Percentiles rank a stretch among this genome's conserved stretches.
Evolutionary conservation across 1,140 invertebrate genomes (phyloP).

Genomic region (Trichomalopsis sarcophagae): DNA sequence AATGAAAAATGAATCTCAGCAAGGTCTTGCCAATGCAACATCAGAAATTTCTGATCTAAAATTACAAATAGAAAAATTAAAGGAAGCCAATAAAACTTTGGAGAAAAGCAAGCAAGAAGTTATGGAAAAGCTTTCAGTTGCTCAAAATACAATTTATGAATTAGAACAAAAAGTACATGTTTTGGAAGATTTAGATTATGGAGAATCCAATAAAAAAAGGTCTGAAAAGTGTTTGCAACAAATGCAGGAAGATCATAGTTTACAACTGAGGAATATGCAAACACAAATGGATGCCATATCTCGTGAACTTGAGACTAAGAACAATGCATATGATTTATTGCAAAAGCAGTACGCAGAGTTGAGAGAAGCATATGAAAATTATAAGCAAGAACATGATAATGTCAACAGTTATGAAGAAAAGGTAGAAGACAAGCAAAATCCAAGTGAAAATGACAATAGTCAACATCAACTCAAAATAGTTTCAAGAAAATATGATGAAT

Average conservation of each 20-base stretch:
- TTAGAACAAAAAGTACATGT: slow-evolving; percentile 66
- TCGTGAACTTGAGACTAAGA: slow-evolving; percentile 50
- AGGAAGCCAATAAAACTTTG: slow-evolving; percentile 63
- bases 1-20: slow-evolving; percentile 64
- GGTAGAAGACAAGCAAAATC: not conserved
- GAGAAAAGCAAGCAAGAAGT: slow-evolving; percentile 69
- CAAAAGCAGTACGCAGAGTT: not conserved
- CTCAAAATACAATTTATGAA: slow-evolving; percentile 63
- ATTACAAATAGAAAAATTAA: slow-evolving; percentile 61
- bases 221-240: slow-evolving; percentile 69
- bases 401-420: not conserved
- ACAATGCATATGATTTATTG: slow-evolving; percentile 51
- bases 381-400: not conserved
- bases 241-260: slow-evolving; percentile 65
- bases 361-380: not conserved
- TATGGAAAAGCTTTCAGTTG: slow-evolving; percentile 63
- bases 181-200: slow-evolving; percentile 64
- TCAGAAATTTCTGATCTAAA: slow-evolving; percentile 66
- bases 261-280: slow-evolving; percentile 69
- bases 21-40: slow-evolving; percentile 66
- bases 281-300: slow-evolving; percentile 66
- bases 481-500: not conserved
- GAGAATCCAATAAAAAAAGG: slow-evolving; percentile 64
- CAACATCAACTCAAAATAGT: not conserved
- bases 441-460: not conserved